phyloP scores from a whole-genome alignment of 1,140 invertebrate genomes.

The Drosophila pandora region DNA sequence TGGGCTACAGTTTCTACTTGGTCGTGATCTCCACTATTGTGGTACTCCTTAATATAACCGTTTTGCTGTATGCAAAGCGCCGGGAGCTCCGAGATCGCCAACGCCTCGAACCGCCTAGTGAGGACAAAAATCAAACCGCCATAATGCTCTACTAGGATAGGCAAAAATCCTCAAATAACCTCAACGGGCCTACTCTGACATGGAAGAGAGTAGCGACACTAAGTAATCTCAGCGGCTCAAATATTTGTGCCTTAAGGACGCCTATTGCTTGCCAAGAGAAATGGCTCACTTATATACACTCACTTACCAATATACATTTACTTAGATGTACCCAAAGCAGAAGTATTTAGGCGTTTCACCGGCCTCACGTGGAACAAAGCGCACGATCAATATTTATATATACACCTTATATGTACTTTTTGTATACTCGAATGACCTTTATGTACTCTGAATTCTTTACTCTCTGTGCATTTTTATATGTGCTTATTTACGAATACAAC shows the following conservation, averaged over 20 bases:
- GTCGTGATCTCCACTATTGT: constrained; percentile 74
- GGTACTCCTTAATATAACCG: constrained; percentile 70
- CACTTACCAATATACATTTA: constrained; percentile 22
- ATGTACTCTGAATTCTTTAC: constrained; percentile 42
- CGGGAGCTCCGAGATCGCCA: constrained; percentile 60
- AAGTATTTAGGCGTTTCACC: constrained; percentile 11
- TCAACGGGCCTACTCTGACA: constrained; percentile 46
- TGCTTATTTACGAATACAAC: constrained; percentile 57
- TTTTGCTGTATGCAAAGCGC: constrained; percentile 67
- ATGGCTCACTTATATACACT: constrained; percentile 14
- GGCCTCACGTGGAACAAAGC: constrained; percentile 42
- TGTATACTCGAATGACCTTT: constrained; percentile 50
- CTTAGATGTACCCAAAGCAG: constrained; percentile 4
- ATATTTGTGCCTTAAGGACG: constrained; percentile 62
- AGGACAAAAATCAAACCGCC: constrained; percentile 74
- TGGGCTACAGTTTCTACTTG: constrained; percentile 82
- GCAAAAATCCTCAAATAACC: constrained; percentile 44
- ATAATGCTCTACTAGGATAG: constrained; percentile 79
- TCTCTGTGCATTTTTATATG: constrained; percentile 38
- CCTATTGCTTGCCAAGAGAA: constrained; percentile 62
- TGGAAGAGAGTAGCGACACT: constrained; percentile 25
- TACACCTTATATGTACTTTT: constrained; percentile 21
- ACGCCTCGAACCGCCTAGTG: constrained; percentile 62
- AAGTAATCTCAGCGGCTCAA: constrained; percentile 66
- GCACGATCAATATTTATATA: constrained; percentile 32